phyloP scores from a whole-genome alignment of 2,113 vertebrate genomes.

The Cryptotis parvus region DNA sequence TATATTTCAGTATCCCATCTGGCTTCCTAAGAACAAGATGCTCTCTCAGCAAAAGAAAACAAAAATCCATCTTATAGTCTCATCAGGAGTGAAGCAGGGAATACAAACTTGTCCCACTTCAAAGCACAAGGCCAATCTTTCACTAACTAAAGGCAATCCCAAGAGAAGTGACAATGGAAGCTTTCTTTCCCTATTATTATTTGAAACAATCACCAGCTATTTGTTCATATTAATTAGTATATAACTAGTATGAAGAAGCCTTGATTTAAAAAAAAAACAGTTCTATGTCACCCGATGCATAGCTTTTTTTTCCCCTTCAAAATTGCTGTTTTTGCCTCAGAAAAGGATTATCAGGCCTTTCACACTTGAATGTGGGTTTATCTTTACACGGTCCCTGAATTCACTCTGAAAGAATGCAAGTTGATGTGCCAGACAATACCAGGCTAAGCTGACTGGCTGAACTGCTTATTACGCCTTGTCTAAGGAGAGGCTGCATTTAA shows the following conservation, averaged over 20 bases:
- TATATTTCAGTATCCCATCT: constrained; percentile 1
- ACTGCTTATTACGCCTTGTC: not conserved
- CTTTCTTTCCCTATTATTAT: constrained; percentile 77
- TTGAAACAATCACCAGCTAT: constrained; percentile 79
- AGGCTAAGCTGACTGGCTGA: not conserved
- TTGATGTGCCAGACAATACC: constrained; percentile 4
- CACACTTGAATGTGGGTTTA: constrained; percentile 55
- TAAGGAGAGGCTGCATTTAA: constrained; percentile 31
- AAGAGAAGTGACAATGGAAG: constrained; percentile 72
- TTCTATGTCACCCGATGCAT: constrained; percentile 78
- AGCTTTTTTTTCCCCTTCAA: constrained; percentile 59
- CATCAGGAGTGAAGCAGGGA: constrained; percentile 54
- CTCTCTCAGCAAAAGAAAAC: constrained; percentile 48
- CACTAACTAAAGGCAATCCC: constrained; percentile 63
- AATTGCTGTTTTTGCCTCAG: constrained; percentile 51
- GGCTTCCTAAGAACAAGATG: constrained; percentile 10
- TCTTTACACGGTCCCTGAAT: constrained; percentile 47
- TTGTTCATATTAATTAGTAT: constrained; percentile 80
- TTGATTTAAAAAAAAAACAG: constrained; percentile 76
- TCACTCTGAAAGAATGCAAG: constrained; percentile 52
- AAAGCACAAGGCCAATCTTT: constrained; percentile 76
- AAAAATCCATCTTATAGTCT: constrained; percentile 55
- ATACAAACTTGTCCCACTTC: constrained; percentile 63
- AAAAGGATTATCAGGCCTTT: constrained; percentile 57
- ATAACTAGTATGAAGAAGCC: constrained; percentile 74